phyloP scores from a whole-genome alignment of 2,797 vertebrate species.

The Sebastes oblongus region DNA sequence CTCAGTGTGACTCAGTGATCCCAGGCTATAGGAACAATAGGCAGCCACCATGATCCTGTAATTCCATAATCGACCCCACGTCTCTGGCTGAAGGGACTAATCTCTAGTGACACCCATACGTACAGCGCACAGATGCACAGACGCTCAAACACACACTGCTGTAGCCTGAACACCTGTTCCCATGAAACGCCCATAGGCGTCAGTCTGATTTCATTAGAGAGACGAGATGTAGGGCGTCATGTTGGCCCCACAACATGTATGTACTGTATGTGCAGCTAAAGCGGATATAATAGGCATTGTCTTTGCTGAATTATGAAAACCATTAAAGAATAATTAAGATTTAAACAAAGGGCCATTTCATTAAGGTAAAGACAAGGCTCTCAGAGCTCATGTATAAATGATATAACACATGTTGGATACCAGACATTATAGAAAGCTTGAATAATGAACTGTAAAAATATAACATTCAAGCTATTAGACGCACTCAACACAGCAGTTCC shows the following conservation, averaged over 20 bases:
- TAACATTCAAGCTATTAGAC: neutral
- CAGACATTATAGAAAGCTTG: neutral
- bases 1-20: slow-evolving; percentile 11
- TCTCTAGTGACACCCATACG: slow-evolving; percentile 50
- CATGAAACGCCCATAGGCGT: neutral
- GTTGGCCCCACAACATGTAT: neutral
- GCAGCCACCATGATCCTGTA: slow-evolving; percentile 29
- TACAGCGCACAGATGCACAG: slow-evolving; percentile 28
- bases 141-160: slow-evolving; percentile 8
- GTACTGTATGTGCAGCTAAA: neutral
- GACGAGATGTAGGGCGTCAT: neutral
- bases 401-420: neutral
- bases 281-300: neutral
- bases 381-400: neutral
- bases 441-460: neutral
- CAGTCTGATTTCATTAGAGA: slow-evolving; percentile 30
- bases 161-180: slow-evolving; percentile 49
- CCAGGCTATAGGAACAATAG: slow-evolving; percentile 43
- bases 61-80: slow-evolving; percentile 40
- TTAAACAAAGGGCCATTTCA: neutral
- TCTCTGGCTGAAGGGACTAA: slow-evolving; percentile 47
- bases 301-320: no score
- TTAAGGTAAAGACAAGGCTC: no score
- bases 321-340: neutral
- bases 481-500: neutral